Evolutionary conservation across 2,113 vertebrate genomes (phyloP).

Genomic region (Hoplias malabaricus): DNA sequence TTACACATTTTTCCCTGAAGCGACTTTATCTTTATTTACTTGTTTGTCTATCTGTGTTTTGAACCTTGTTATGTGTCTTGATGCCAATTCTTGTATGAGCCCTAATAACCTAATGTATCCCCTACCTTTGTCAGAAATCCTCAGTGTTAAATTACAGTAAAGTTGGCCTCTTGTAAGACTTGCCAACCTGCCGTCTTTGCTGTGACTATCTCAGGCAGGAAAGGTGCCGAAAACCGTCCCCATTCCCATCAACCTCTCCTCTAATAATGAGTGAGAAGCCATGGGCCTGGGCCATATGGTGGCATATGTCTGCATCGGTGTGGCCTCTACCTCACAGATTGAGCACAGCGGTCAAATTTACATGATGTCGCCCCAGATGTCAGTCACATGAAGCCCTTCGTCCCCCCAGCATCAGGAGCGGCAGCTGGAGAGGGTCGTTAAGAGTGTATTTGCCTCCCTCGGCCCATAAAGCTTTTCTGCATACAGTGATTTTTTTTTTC

Average conservation of each 20-base stretch:
- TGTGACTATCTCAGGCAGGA: neutral
- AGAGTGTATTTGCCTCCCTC: slow-evolving; percentile 29
- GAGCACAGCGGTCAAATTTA: slow-evolving; percentile 54
- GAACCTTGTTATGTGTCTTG: neutral
- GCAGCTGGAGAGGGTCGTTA: slow-evolving; percentile 46
- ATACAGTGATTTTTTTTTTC: neutral
- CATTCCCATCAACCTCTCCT: neutral
- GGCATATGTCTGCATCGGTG: slow-evolving; percentile 49
- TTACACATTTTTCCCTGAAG: neutral
- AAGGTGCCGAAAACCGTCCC: neutral
- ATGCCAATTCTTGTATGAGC: neutral
- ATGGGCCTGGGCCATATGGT: slow-evolving; percentile 45
- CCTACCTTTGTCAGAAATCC: neutral
- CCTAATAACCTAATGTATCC: neutral
- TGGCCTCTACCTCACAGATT: slow-evolving; percentile 45
- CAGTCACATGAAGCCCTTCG: slow-evolving; percentile 36
- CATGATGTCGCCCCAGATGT: slow-evolving; percentile 54
- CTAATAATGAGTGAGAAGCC: slow-evolving; percentile 34
- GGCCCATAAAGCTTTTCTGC: neutral
- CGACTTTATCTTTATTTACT: neutral
- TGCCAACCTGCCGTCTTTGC: neutral
- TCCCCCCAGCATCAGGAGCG: slow-evolving; percentile 41
- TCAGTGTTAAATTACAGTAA: neutral
- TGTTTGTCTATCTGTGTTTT: neutral
- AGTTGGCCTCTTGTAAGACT: neutral